Evolutionary conservation across 2,888 invertebrate genomes (phyloP), one percentile per base, ranked within the genome.

Genomic region (Pyrochroa serraticornis): DNA sequence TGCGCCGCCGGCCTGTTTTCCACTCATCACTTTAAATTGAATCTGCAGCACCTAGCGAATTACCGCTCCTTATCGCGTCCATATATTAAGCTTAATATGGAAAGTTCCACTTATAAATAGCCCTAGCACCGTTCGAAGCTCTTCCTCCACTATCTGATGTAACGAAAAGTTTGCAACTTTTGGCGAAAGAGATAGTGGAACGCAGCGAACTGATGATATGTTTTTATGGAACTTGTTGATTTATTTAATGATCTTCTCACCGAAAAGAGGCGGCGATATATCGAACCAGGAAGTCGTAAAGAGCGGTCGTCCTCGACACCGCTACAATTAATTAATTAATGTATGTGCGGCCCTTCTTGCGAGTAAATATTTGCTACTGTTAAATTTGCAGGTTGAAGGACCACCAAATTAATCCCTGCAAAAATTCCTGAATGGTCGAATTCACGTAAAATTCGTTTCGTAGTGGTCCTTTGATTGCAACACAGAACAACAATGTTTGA

Each of bases 151-250:
- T 54, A 53, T 52, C 54, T 48, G 58, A 49, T 54, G 31, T 58
- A 41, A 12, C 36, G 46, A 50, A 55, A 65, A 65, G 56, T 62
- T 59, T 43, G 38, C 43, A 59, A 62, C 62, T 60, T 63, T 60
- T 63, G 58, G 60, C 45, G 57, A 56, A 47, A 59, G 58, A 58
- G 63, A 65, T 65, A 63, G 60, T 55, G 59, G 56, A 59, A 51
- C 50, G 60, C 58, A 51, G 57, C 39, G 49, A 62, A 51, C 43
- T 61, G 62, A 62, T 65, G 63, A 63, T 58, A 58, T 60, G 62
- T 47, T 58, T 47, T 52, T 42, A 41, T 30, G 31, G 6, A 14
- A 58, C 49, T 48, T 48, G 52, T 39, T 53, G 49, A 53, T 58
- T 53, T 53, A 48, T 53, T 52, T 46, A 52, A 57, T 45, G 38